These are phyloP conservation scores for Nesogale talazaci DNA, from an alignment of 2,113 vertebrate species.

Conservation along the genomic window DNA sequence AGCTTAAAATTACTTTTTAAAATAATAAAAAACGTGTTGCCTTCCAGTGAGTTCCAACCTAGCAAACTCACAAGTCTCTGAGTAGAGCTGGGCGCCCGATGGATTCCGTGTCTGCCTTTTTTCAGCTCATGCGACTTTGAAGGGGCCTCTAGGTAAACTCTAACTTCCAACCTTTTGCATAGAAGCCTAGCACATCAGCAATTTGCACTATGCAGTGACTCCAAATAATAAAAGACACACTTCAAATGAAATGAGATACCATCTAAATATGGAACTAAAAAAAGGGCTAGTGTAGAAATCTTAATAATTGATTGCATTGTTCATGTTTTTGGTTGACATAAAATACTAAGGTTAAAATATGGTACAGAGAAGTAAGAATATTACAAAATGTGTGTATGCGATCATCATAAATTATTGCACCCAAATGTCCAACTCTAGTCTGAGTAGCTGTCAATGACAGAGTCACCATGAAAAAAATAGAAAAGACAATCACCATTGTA, in stretches of 20 bases:
- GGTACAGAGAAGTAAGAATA: no score
- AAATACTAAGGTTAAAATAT: no score
- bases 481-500: not conserved
- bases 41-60: not conserved
- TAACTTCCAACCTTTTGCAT: not conserved
- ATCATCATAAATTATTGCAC: not conserved
- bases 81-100: not conserved
- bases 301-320: not conserved
- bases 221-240: not conserved
- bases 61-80: not conserved
- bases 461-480: not conserved
- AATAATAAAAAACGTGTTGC: not conserved
- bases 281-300: not conserved
- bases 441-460: not conserved
- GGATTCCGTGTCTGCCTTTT: not conserved
- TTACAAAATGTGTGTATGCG: no score
- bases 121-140: not conserved
- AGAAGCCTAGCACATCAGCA: not conserved
- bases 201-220: not conserved
- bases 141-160: not conserved
- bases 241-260: not conserved
- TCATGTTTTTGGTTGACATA: not conserved
- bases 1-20: no score
- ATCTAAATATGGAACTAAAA: not conserved
- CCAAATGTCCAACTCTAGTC: not conserved